phyloP scores from a whole-genome alignment of 2,797 vertebrate species.

The Diplodus puntazzo region DNA sequence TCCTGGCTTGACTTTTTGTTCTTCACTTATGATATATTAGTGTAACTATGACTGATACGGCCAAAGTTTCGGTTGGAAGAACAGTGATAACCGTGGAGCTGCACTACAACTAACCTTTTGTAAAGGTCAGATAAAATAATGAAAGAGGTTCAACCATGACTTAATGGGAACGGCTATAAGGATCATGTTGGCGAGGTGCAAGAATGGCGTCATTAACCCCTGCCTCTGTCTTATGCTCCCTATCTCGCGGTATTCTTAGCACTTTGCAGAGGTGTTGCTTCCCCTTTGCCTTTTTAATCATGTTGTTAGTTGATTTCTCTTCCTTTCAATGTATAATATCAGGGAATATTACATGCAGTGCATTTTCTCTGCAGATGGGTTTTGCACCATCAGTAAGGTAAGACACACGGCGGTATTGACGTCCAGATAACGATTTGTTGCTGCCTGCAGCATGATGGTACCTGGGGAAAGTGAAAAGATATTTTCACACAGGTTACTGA shows the following conservation, averaged over 20 bases:
- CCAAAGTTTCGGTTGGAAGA: constrained; percentile 58
- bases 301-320: constrained; percentile 10
- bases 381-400: constrained; percentile 2
- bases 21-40: constrained; percentile 58
- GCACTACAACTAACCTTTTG: constrained; percentile 75
- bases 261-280: constrained; percentile 20
- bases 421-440: constrained; percentile 43
- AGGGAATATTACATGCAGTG: neutral
- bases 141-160: constrained; percentile 73
- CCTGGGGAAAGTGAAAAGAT: constrained; percentile 42
- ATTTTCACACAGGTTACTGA: constrained; percentile 25
- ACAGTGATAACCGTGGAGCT: constrained; percentile 66
- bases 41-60: constrained; percentile 59
- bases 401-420: constrained; percentile 20
- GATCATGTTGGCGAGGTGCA: constrained; percentile 57
- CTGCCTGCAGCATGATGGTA: constrained; percentile 18
- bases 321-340: neutral
- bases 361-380: constrained; percentile 17
- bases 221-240: constrained; percentile 23
- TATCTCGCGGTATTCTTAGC: constrained; percentile 17
- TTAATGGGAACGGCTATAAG: constrained; percentile 68
- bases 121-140: constrained; percentile 81
- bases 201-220: constrained; percentile 60
- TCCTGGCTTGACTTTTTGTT: constrained; percentile 12
- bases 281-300: constrained; percentile 29